Conservation (phyloP, 2,797 vertebrate species). For the Philypnodon macrostomus region DNA sequence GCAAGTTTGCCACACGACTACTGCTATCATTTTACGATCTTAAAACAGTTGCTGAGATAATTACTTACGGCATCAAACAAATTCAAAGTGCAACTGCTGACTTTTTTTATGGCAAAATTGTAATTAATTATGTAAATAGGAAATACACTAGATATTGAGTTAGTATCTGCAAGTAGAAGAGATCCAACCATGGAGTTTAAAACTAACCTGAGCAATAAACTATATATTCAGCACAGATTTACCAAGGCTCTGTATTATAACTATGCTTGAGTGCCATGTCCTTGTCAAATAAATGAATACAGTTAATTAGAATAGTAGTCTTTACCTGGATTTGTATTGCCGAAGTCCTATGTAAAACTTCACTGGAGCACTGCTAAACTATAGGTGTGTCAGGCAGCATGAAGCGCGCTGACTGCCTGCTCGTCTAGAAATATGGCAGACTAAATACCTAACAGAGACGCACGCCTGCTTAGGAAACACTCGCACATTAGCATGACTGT, state of each 20-base stretch:
- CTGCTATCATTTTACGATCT: constrained; percentile 14
- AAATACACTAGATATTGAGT: no score
- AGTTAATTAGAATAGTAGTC: constrained; percentile 2
- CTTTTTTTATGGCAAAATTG: no score
- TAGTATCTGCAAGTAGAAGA: no score
- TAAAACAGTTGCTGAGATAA: not conserved
- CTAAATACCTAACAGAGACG: constrained; percentile 40
- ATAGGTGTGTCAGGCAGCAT: constrained; percentile 29
- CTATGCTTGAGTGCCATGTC: no score
- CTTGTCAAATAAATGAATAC: no score
- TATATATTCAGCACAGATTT: no score
- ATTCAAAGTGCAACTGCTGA: not conserved
- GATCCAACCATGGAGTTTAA: no score
- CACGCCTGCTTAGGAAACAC: constrained; percentile 16
- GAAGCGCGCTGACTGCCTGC: constrained; percentile 26
- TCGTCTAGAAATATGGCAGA: constrained; percentile 14
- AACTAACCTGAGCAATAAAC: no score
- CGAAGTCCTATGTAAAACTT: constrained; percentile 12
- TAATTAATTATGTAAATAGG: no score
- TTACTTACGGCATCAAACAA: not conserved
- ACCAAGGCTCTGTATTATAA: no score
- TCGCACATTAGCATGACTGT: constrained; percentile 8
- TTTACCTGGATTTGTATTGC: constrained; percentile 21
- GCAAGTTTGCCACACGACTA: constrained; percentile 13
- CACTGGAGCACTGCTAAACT: constrained; percentile 3